Evolutionary conservation across 2,797 vertebrate genomes (phyloP), one percentile per base, ranked within the genome.

Genomic region (Phaenicophaeus curvirostris): DNA sequence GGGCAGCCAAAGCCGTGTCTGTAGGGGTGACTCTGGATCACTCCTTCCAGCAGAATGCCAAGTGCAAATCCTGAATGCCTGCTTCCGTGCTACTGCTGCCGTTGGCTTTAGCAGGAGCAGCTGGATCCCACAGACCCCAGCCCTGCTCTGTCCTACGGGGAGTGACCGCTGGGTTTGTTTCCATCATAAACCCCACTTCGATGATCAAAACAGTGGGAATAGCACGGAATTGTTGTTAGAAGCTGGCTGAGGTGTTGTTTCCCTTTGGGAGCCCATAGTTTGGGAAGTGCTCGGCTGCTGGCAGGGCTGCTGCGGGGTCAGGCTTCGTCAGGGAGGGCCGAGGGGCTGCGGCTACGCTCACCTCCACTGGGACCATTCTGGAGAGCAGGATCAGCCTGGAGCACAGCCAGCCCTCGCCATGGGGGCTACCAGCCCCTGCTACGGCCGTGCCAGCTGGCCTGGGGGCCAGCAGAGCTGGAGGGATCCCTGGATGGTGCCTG

Each of bases 271-370:
- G 14, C 14, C 13, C 9, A 27, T 27, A 6, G 20, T 54, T 54
- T 0, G n/a, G n/a, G n/a, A n/a, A n/a, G n/a, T n/a, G n/a, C n/a
- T n/a, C n/a, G 44, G 37, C 46, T 53, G n/a, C 37, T 2, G 2
- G n/a, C n/a, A n/a, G n/a, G 44, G 37, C 46, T 53, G n/a, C 37
- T 2, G 2, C 1, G 2, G 31, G 23, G 21, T 39, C 4, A 3
- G 28, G 31, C 76, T 55, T 51, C 1, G 13, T 3, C 3, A 4
- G 41, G 55, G 46, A 31, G 57, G 46, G 35, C 46, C 8, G 11
- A 33, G 46, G 35, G 55, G 15, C 44, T 23, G 54, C 12, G 3
- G 35, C 35, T 33, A 23, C 4, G 3, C 33, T 27, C 13, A 53
- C 14, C 9, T 17, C 30, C 33, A n/a, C 18, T 1, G 5, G 44